Percentiles rank a stretch among this genome's conserved stretches.
These are phyloP conservation scores for Brachionus sp. DNA, from an alignment of 1,140 invertebrate genomes.

Conservation along the genomic window DNA sequence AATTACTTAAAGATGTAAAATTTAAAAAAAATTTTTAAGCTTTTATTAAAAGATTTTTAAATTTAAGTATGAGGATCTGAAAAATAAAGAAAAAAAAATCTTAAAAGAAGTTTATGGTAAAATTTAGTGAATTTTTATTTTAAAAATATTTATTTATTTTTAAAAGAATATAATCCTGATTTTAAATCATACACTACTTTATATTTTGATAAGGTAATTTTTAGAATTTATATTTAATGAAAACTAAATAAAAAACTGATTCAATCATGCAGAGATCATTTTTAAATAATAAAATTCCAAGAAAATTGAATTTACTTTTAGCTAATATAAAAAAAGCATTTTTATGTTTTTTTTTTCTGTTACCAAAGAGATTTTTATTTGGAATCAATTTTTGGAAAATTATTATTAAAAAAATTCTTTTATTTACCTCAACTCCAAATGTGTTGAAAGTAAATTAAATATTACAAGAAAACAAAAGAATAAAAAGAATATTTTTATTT, in stretches of 20 bases:
- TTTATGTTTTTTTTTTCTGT: conserved; percentile 17
- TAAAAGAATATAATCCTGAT: conserved; percentile 40
- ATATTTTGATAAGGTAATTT: conserved; percentile 33
- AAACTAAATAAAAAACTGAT: not conserved
- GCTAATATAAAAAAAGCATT: not conserved
- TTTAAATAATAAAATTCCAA: not conserved
- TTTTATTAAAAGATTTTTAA: not conserved
- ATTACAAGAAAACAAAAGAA: not conserved
- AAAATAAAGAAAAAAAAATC: conserved; percentile 34
- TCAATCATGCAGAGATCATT: not conserved
- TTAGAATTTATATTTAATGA: not conserved
- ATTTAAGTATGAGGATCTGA: conserved; percentile 15
- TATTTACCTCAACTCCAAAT: not conserved
- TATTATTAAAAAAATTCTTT: not conserved
- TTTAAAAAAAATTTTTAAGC: not conserved
- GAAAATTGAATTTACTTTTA: not conserved
- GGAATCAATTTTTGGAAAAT: not conserved
- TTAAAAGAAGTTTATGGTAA: conserved; percentile 43
- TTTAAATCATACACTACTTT: not conserved
- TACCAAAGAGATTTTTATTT: conserved; percentile 27
- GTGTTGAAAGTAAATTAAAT: conserved; percentile 13
- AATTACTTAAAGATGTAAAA: not conserved
- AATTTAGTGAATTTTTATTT: not conserved
- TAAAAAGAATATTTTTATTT: not conserved
- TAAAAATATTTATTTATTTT: not conserved